These are phyloP conservation scores for Pogoniulus pusillus DNA, from an alignment of 2,797 vertebrate species.

Conservation along the genomic window DNA sequence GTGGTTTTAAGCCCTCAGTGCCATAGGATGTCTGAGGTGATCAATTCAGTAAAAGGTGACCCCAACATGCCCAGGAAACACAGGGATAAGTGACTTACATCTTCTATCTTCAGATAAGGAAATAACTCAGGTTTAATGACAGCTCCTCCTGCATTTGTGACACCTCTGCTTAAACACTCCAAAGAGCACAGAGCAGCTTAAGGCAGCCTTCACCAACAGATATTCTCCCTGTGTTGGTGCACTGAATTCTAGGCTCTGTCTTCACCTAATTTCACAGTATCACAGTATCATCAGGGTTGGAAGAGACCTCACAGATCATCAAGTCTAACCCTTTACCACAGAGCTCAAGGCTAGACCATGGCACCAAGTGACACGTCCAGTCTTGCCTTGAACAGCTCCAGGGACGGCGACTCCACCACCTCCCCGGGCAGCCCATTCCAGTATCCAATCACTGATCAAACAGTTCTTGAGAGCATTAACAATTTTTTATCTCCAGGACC, in stretches of 20 bases:
- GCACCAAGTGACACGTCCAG: no score
- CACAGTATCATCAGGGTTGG: no score
- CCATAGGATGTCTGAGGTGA: not conserved
- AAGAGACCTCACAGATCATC: no score
- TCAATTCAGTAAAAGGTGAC: not conserved
- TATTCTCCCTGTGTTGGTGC: not conserved
- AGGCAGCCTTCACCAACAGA: not conserved
- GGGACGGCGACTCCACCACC: no score
- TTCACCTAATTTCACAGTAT: not conserved
- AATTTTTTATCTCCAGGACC: not conserved
- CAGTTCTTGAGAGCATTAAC: not conserved
- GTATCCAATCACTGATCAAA: no score
- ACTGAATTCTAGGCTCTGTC: not conserved
- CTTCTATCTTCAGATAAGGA: not conserved
- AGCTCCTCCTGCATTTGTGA: not conserved
- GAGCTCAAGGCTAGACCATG: no score
- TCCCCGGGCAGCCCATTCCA: no score
- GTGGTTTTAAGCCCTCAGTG: not conserved
- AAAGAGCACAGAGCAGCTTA: not conserved
- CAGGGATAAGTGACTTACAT: not conserved
- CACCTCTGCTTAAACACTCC: not conserved
- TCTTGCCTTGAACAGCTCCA: no score
- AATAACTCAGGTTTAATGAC: not conserved
- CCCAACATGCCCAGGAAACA: not conserved
- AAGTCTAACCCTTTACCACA: no score